Conservation (phyloP, 2,888 invertebrate genomes). For the Sinohyriopsis cumingii region DNA sequence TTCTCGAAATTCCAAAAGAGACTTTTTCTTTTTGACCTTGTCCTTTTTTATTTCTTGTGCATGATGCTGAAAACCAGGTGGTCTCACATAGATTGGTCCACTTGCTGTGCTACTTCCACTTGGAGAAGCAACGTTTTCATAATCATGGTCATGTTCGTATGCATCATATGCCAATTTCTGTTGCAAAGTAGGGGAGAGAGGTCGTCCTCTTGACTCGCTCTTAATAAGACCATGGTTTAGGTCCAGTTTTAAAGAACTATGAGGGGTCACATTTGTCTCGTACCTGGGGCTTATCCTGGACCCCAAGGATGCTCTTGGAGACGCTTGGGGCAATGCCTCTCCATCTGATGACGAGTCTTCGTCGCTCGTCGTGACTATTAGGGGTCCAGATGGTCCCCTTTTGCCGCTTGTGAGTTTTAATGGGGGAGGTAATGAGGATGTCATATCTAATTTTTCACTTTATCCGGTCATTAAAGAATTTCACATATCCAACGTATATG, state of each 20-base stretch:
- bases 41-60: constrained; percentile 63
- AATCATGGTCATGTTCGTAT: constrained; percentile 64
- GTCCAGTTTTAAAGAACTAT: too few relatives aligned
- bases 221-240: too few relatives aligned
- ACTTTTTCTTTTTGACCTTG: constrained; percentile 63
- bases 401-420: constrained; percentile 56
- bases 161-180: constrained; percentile 46
- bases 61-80: constrained; percentile 67
- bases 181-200: background rate
- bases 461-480: too few relatives aligned
- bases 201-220: background rate
- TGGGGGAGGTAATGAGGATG: constrained; percentile 31
- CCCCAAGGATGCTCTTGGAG: constrained; percentile 22
- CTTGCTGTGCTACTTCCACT: constrained; percentile 68
- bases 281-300: constrained; percentile 31
- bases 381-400: constrained; percentile 54
- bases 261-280: background rate
- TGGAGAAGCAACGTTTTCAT: constrained; percentile 65
- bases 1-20: constrained; percentile 46
- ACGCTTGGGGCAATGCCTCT: constrained; percentile 17
- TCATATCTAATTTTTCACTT: too few relatives aligned
- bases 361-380: constrained; percentile 57
- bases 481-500: too few relatives aligned
- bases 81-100: constrained; percentile 67
- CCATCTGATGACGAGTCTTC: constrained; percentile 43